Evolutionary conservation across 2,113 vertebrate species (phyloP).

Genomic region (Lanius collurio): DNA sequence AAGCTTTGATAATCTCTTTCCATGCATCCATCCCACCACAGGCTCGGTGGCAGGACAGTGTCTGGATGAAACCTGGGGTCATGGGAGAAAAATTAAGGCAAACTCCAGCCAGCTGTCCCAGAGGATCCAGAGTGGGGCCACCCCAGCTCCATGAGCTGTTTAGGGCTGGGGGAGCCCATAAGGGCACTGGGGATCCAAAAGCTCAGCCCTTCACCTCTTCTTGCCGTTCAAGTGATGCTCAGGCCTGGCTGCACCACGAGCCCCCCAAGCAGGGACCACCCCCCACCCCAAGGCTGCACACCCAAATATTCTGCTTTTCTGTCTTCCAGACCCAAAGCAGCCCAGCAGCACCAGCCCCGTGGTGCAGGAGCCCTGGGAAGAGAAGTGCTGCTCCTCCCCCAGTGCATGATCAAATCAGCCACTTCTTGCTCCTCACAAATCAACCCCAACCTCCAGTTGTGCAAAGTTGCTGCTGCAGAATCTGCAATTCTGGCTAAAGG

Average conservation of each 20-base stretch:
- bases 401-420: rapidly evolving
- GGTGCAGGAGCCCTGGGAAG: background rate
- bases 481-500: background rate
- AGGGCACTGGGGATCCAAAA: background rate
- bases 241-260: background rate
- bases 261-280: background rate
- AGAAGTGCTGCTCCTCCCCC: background rate
- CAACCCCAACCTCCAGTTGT: background rate
- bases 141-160: background rate
- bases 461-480: conserved; percentile 14
- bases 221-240: background rate
- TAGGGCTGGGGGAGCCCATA: background rate
- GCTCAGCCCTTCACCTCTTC: background rate
- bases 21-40: rapidly evolving
- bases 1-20: rapidly evolving
- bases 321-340: background rate
- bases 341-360: background rate
- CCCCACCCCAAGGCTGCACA: background rate
- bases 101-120: background rate
- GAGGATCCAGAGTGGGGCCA: background rate
- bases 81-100: rapidly evolving
- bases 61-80: rapidly evolving
- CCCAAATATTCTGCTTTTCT: background rate
- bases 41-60: background rate
- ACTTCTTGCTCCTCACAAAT: background rate